Base-by-base conservation (phyloP, 2,113 vertebrate species). In the Hypocryptadius cinnamomeus region DNA sequence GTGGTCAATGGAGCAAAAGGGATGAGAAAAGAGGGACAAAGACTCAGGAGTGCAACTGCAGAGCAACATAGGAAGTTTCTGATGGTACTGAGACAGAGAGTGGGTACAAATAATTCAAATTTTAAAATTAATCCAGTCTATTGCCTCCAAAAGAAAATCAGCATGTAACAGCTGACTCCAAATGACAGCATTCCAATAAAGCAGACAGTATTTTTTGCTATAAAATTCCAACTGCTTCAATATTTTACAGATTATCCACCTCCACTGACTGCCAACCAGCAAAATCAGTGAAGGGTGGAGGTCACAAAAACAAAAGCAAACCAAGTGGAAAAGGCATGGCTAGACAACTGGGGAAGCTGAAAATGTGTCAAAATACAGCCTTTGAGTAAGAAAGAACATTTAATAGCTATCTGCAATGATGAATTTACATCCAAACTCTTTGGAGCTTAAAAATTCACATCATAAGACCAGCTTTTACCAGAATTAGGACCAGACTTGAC, bases 401-500 rank as follows among this genome's bases (percentile, higher is more conserved):
- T 6, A 91, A 61, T 3, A 76, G 73, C 35, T 61, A 63, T 35
- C 47, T 56, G 22, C 44, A 93, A 54, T 0, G 13, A 70, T 15
- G 13, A 57, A 42, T 93, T 91, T 54, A 69, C 11, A 89, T 21
- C 42, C 68, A 85, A 71, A 77, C 50, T 63, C 73, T 87, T 76
- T 53, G 54, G 54, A 94, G 39, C 40, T 77, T 77, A 74, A 84
- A 42, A 90, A 83, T 53, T 91, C 61, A 39, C 53, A 71, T 73
- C 60, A 71, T 16, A 23, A 90, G 56, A 87, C 22, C 59, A 87
- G 79, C 47, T 85, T 80, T 66, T 19, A 91, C 60, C 79, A 78
- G 92, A 91, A 90, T n/a, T 35, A 71, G 57, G 71, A 90, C 68
- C 94, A 94, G 90, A 90, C 85, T 74, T 86, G 76, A 93, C 72